Percentiles rank a stretch among this genome's conserved stretches.
Conservation (phyloP, 2,797 vertebrate species). For the Alcedo atthis region DNA sequence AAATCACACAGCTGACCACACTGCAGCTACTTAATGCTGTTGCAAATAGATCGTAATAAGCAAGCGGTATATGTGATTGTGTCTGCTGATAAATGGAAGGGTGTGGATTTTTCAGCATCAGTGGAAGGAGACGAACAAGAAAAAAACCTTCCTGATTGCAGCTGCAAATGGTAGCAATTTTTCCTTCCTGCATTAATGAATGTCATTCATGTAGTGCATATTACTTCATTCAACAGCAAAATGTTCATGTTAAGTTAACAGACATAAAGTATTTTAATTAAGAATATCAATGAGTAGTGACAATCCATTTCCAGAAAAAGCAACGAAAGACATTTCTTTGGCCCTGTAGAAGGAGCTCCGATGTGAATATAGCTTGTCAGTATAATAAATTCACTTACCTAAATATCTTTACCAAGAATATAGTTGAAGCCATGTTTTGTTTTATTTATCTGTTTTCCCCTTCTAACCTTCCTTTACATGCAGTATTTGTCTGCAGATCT, state of each 20-base stretch:
- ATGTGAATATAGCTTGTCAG: not conserved
- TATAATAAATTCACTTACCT: not conserved
- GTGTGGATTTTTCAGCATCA: conserved; percentile 13
- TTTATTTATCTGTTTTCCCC: conserved; percentile 11
- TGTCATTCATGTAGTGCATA: conserved; percentile 53
- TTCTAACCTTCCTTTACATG: not conserved
- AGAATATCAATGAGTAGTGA: conserved; percentile 61
- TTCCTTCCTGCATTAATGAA: conserved; percentile 54
- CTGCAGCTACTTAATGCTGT: conserved; percentile 10
- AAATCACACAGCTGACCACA: conserved; percentile 35
- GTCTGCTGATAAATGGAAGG: conserved; percentile 35
- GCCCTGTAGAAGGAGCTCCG: conserved; percentile 16
- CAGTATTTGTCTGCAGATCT: not conserved
- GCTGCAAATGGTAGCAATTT: conserved; percentile 36
- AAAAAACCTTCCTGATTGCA: conserved; percentile 40
- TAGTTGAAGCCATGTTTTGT: not conserved
- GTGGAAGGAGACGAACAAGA: not conserved
- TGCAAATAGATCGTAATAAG: conserved; percentile 46
- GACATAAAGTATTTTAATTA: conserved; percentile 65
- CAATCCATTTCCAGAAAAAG: conserved; percentile 49
- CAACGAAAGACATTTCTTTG: conserved; percentile 53
- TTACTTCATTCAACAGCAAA: conserved; percentile 61
- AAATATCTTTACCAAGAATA: not conserved
- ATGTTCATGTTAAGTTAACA: conserved; percentile 66
- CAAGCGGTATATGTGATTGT: conserved; percentile 20